Evolutionary conservation across 1,140 invertebrate species (phyloP).

Genomic region (Episyrphus balteatus): DNA sequence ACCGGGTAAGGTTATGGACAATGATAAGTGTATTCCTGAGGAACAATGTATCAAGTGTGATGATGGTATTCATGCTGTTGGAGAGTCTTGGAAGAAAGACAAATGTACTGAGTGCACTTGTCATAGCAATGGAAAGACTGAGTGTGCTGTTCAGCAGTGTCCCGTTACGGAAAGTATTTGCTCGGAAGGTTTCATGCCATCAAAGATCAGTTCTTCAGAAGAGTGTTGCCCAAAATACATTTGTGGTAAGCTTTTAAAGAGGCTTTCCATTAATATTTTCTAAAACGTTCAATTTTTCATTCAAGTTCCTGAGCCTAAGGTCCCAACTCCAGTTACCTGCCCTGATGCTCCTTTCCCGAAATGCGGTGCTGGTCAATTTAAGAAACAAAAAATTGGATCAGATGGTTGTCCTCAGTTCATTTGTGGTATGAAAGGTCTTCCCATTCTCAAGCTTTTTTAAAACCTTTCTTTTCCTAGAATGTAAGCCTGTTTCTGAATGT

Average conservation of each 20-base stretch:
- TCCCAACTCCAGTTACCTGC: slow-evolving; percentile 39
- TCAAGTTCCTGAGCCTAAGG: slow-evolving; percentile 42
- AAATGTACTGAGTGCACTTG: slow-evolving; percentile 69
- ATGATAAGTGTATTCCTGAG: slow-evolving; percentile 34
- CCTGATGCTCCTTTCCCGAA: slow-evolving; percentile 49
- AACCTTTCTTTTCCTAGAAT: slow-evolving; percentile 41
- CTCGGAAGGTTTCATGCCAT: slow-evolving; percentile 40
- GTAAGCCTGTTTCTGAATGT: slow-evolving; percentile 57
- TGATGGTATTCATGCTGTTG: slow-evolving; percentile 37
- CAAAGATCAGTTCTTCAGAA: slow-evolving; percentile 40
- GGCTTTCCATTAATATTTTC: too few relatives aligned
- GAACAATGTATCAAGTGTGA: slow-evolving; percentile 28
- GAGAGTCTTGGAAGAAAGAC: slow-evolving; percentile 47
- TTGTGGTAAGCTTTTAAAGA: slow-evolving; percentile 44
- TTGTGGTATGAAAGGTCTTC: slow-evolving; percentile 44
- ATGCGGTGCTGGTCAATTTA: slow-evolving; percentile 56
- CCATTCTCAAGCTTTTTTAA: background rate
- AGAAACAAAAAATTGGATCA: slow-evolving; percentile 48
- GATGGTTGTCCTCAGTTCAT: slow-evolving; percentile 56
- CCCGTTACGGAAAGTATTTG: slow-evolving; percentile 47
- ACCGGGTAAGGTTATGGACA: slow-evolving; percentile 45
- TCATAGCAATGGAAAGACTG: slow-evolving; percentile 37
- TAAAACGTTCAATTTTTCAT: slow-evolving; percentile 1
- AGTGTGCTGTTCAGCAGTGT: slow-evolving; percentile 49
- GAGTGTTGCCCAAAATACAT: slow-evolving; percentile 58